phyloP scores from a whole-genome alignment of 2,113 vertebrate genomes.

The Hoplias malabaricus region DNA sequence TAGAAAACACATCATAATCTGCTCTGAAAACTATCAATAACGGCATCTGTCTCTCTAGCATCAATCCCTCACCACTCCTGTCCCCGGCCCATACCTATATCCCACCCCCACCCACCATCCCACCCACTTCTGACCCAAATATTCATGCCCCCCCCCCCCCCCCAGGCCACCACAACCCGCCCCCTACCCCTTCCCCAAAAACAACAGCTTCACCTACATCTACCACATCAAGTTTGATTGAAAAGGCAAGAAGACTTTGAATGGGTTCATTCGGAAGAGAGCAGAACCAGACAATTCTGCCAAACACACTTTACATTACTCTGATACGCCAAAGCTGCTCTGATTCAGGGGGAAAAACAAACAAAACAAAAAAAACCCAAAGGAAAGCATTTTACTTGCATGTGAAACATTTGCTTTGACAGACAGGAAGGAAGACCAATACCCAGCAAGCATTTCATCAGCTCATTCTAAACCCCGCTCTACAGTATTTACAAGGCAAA shows the following conservation, averaged over 20 bases:
- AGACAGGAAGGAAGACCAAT: conserved; percentile 81
- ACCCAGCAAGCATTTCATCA: conserved; percentile 80
- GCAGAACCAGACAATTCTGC: conserved; percentile 51
- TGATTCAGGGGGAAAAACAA: conserved; percentile 63
- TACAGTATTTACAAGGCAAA: conserved; percentile 90
- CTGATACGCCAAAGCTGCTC: conserved; percentile 68
- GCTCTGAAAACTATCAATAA: conserved; percentile 75
- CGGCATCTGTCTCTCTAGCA: conserved; percentile 63
- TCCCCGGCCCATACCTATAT: conserved; percentile 63
- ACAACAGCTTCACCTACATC: conserved; percentile 71
- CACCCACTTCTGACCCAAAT: conserved; percentile 33
- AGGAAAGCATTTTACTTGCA: conserved; percentile 40
- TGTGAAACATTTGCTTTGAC: conserved; percentile 45
- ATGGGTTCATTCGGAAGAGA: conserved; percentile 76
- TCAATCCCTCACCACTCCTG: conserved; percentile 52
- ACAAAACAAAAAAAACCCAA: conserved; percentile 18
- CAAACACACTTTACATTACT: conserved; percentile 74
- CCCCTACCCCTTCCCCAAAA: conserved; percentile 37
- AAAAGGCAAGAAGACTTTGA: conserved; percentile 81
- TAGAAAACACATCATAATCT: conserved; percentile 59
- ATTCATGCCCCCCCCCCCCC: conserved; percentile 59
- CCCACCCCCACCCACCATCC: conserved; percentile 55
- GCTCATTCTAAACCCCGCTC: conserved; percentile 86
- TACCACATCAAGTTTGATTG: conserved; percentile 81
- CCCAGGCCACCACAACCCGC: conserved; percentile 54